Percentiles rank a stretch among this genome's conserved stretches.
Evolutionary conservation across 2,888 invertebrate species (phyloP).

Genomic region (Acronicta psi): DNA sequence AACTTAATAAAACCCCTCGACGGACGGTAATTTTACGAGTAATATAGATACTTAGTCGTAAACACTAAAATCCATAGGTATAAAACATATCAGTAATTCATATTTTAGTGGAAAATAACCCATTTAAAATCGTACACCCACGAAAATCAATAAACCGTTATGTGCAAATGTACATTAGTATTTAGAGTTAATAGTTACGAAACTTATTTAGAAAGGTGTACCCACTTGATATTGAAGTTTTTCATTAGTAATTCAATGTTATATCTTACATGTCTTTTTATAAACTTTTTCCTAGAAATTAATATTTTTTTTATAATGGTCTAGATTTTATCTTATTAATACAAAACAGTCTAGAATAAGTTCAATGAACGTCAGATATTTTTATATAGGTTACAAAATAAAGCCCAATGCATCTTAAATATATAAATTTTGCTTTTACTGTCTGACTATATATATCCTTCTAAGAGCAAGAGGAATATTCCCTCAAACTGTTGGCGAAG

Average conservation of each 20-base stretch:
- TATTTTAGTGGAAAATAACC: constrained; percentile 36
- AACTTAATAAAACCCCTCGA: too few relatives aligned
- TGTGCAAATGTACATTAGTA: constrained; percentile 34
- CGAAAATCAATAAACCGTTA: constrained; percentile 34
- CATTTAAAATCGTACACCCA: constrained; percentile 47
- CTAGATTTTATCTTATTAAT: too few relatives aligned
- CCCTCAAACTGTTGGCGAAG: too few relatives aligned
- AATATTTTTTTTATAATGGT: background rate
- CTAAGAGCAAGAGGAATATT: too few relatives aligned
- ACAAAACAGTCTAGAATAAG: too few relatives aligned
- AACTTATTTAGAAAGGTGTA: constrained; percentile 39
- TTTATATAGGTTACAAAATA: too few relatives aligned
- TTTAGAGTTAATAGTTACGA: constrained; percentile 35
- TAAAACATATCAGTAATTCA: constrained; percentile 22
- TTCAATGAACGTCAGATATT: too few relatives aligned
- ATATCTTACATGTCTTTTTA: background rate
- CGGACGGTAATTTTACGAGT: constrained; percentile 39
- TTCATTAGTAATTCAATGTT: constrained; percentile 11
- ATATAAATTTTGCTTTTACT: too few relatives aligned
- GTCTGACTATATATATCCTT: too few relatives aligned
- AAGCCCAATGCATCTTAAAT: too few relatives aligned
- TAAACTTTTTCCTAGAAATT: background rate
- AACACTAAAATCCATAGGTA: constrained; percentile 18
- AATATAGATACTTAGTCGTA: constrained; percentile 23
- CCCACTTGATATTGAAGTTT: constrained; percentile 7